Conservation (phyloP, 2,113 vertebrate genomes). For the Stegastes partitus region DNA sequence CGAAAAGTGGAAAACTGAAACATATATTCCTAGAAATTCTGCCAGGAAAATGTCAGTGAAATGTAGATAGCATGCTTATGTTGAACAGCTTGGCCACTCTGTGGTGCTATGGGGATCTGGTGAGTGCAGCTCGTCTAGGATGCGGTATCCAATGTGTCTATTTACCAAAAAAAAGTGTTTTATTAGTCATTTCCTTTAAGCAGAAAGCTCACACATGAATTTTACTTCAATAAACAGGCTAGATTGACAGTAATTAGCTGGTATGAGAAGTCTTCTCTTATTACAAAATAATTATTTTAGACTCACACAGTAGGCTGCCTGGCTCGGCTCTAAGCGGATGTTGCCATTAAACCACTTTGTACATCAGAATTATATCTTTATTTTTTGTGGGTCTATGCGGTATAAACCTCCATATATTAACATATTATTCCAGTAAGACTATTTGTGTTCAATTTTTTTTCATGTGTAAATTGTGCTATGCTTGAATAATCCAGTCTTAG, state of each 20-base stretch:
- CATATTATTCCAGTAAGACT: not conserved
- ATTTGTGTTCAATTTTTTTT: slow-evolving; percentile 14
- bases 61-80: slow-evolving; percentile 41
- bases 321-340: not conserved
- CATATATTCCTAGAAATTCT: slow-evolving; percentile 46
- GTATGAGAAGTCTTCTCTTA: not conserved
- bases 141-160: not conserved
- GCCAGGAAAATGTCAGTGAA: slow-evolving; percentile 66
- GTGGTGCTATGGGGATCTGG: slow-evolving; percentile 26
- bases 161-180: not conserved
- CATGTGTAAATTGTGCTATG: not conserved
- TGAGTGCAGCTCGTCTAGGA: slow-evolving; percentile 19
- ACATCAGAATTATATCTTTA: not conserved
- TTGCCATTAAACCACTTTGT: slow-evolving; percentile 16
- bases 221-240: slow-evolving; percentile 5
- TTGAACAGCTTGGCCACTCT: slow-evolving; percentile 24
- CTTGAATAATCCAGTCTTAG: slow-evolving; percentile 2
- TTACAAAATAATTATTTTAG: not conserved
- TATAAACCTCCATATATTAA: slow-evolving; percentile 5
- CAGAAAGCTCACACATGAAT: slow-evolving; percentile 13
- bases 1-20: slow-evolving; percentile 55
- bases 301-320: not conserved
- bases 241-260: not conserved
- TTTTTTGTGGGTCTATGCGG: not conserved
- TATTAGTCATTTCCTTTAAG: slow-evolving; percentile 10